phyloP scores from a whole-genome alignment of 92 coral and sea anemone species.

The Zoanthus gigantus region DNA sequence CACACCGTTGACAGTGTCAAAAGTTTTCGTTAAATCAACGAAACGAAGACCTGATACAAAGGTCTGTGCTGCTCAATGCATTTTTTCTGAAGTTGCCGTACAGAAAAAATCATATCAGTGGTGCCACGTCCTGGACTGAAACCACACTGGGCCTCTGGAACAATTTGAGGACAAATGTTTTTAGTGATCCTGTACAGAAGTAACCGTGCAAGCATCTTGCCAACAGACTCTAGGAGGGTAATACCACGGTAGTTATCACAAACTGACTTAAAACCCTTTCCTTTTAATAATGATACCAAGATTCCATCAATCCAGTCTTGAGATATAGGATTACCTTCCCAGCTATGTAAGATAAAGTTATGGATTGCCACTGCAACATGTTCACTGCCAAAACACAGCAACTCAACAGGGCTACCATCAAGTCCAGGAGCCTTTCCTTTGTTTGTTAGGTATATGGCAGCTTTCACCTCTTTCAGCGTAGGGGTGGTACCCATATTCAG shows the following conservation, averaged over 20 bases:
- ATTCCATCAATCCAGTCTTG: neutral
- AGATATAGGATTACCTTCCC: conserved; percentile 10
- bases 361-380: neutral
- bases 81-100: neutral
- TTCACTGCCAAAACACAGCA: conserved; percentile 6
- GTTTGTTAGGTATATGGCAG: conserved; percentile 1
- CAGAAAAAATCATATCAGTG: conserved; percentile 3
- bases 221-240: conserved; percentile 20
- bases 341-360: neutral
- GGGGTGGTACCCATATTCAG: neutral
- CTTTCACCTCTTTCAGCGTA: conserved; percentile 23
- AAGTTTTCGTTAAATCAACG: neutral
- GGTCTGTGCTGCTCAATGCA: neutral
- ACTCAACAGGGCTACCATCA: conserved; percentile 35
- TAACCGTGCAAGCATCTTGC: conserved; percentile 16
- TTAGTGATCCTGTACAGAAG: neutral
- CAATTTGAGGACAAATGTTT: neutral
- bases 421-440: conserved; percentile 38
- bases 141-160: conserved; percentile 14
- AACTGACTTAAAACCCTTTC: neutral
- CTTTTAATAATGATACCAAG: neutral
- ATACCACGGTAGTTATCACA: neutral
- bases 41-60: neutral
- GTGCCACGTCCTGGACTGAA: conserved; percentile 5
- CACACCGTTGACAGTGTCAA: neutral